phyloP scores from a whole-genome alignment of 2,113 vertebrate species.

The Gavialis gangeticus region DNA sequence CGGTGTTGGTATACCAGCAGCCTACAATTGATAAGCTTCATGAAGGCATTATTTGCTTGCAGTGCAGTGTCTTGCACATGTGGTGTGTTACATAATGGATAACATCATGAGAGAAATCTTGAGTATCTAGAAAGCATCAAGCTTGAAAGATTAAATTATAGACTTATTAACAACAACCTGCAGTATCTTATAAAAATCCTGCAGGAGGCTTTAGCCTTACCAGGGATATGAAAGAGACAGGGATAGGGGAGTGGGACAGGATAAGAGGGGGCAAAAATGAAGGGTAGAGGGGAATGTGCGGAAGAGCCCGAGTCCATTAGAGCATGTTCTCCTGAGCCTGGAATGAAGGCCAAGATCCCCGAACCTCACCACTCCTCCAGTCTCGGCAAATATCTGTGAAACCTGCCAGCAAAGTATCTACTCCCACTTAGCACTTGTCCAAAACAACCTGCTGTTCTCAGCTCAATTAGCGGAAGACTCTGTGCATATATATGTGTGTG shows the following conservation, averaged over 20 bases:
- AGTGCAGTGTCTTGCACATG: not conserved
- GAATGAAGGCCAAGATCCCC: not conserved
- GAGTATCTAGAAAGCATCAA: constrained; percentile 18
- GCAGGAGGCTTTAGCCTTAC: not conserved
- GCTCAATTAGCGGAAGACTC: not conserved
- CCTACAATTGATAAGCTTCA: not conserved
- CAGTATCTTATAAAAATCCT: constrained; percentile 24
- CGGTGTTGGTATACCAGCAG: not conserved
- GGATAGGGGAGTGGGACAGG: not conserved
- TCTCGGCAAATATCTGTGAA: not conserved
- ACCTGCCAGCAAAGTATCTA: not conserved
- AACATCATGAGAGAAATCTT: constrained; percentile 19
- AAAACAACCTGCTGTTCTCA: not conserved
- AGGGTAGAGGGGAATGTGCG: not conserved
- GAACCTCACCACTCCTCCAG: not conserved
- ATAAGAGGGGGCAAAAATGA: not conserved
- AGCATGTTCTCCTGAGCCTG: not conserved
- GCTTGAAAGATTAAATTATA: constrained; percentile 22
- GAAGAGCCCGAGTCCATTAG: not conserved
- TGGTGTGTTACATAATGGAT: not conserved
- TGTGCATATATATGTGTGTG: too few species aligned
- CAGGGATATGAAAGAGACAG: not conserved
- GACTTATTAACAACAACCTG: constrained; percentile 3
- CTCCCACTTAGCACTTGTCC: not conserved
- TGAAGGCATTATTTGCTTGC: not conserved